These are phyloP conservation scores for Limnephilus marmoratus DNA, from an alignment of 2,888 invertebrate genomes.

Conservation along the genomic window DNA sequence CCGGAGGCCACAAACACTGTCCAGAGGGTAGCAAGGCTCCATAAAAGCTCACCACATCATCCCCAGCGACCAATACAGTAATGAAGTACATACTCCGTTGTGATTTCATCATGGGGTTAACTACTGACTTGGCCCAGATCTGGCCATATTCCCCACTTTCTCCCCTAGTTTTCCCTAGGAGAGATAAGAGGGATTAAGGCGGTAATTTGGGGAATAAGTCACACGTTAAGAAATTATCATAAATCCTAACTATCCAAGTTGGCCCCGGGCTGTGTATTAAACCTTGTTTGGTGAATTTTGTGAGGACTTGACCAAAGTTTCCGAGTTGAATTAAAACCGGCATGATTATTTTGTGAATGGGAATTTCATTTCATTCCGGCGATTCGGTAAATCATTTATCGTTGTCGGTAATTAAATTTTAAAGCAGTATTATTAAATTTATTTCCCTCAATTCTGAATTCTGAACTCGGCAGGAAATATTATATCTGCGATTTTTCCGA, in stretches of 20 bases:
- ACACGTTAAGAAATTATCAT: slow-evolving; percentile 66
- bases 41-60: not conserved
- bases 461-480: not conserved
- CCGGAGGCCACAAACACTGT: not conserved
- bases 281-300: slow-evolving; percentile 57
- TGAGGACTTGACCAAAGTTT: slow-evolving; percentile 37
- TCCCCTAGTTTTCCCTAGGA: slow-evolving; percentile 57
- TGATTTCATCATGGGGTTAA: slow-evolving; percentile 2
- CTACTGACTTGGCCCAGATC: slow-evolving; percentile 37
- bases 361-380: not conserved
- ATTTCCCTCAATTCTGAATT: not conserved
- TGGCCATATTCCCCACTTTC: slow-evolving; percentile 44
- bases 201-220: slow-evolving; percentile 63
- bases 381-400: not conserved
- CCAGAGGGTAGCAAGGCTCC: not conserved
- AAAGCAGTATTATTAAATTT: not conserved
- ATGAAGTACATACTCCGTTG: not conserved
- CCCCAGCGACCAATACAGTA: not conserved
- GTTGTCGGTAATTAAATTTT: not conserved
- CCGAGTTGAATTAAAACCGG: slow-evolving; percentile 19
- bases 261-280: slow-evolving; percentile 62
- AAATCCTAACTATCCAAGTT: slow-evolving; percentile 65
- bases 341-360: not conserved
- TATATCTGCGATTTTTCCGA: not conserved
- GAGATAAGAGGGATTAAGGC: slow-evolving; percentile 58